Percentiles rank a stretch among this genome's conserved stretches.
phyloP scores from a whole-genome alignment of 2,797 vertebrate species.

The Pyrocephalus nanus region DNA sequence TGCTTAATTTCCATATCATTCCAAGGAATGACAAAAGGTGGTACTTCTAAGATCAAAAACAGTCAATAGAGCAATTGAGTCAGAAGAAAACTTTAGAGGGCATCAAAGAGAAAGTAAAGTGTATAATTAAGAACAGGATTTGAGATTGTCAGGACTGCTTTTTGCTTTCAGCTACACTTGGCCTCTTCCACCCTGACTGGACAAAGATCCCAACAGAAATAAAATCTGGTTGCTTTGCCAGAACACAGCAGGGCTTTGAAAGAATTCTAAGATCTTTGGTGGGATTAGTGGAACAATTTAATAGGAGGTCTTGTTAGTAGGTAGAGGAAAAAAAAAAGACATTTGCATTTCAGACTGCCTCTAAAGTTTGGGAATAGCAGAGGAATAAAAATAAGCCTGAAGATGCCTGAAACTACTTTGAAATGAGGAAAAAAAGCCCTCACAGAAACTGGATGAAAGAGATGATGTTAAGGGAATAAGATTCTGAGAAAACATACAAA shows the following conservation, averaged over 20 bases:
- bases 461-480: background rate
- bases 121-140: background rate
- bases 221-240: background rate
- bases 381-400: conserved; percentile 3
- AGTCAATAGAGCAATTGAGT: background rate
- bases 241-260: background rate
- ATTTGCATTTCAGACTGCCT: conserved; percentile 23
- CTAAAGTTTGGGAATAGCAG: background rate
- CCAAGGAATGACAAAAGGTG: background rate
- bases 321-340: background rate
- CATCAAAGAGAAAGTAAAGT: background rate
- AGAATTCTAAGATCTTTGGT: background rate
- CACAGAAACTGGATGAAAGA: background rate
- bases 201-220: background rate
- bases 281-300: conserved; percentile 14
- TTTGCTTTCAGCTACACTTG: background rate
- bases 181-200: background rate
- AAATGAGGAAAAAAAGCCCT: background rate
- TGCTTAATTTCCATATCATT: background rate
- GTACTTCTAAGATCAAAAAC: background rate
- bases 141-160: background rate
- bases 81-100: background rate
- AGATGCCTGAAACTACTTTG: conserved; percentile 12
- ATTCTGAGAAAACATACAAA: background rate
- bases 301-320: background rate